Evolutionary conservation across 1,140 invertebrate genomes (phyloP).

Genomic region (Caligus rogercresseyi): DNA sequence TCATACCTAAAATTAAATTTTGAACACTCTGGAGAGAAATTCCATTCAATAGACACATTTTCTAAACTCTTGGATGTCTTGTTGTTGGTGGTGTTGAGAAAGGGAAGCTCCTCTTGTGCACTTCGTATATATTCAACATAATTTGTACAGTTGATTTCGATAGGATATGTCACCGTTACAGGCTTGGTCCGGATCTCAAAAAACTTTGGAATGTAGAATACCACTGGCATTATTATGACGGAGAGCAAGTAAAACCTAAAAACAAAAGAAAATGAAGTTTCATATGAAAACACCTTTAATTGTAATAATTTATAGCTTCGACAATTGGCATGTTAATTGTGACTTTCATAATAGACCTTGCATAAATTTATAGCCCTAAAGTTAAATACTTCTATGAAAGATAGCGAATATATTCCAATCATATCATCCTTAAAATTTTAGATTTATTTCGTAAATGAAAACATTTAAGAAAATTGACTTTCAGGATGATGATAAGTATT

Average conservation of each 20-base stretch:
- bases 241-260: background rate
- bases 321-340: background rate
- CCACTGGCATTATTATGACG: constrained; percentile 1
- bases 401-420: too few relatives aligned
- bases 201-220: constrained; percentile 18
- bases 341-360: too few relatives aligned
- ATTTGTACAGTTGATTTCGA: background rate
- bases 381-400: too few relatives aligned
- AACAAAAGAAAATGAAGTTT: background rate
- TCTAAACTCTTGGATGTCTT: too few relatives aligned
- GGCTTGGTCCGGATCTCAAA: constrained; percentile 8
- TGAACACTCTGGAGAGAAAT: background rate
- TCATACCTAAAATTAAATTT: background rate
- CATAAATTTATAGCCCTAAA: too few relatives aligned
- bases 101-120: too few relatives aligned
- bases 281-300: background rate
- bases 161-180: background rate
- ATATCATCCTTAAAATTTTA: too few relatives aligned
- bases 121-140: background rate
- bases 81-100: too few relatives aligned
- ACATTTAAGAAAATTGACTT: too few relatives aligned
- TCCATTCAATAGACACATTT: background rate
- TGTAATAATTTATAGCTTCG: background rate
- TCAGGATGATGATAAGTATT: too few relatives aligned
- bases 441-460: too few relatives aligned